phyloP scores from a whole-genome alignment of 2,888 invertebrate genomes.

The Spilarctia lutea region DNA sequence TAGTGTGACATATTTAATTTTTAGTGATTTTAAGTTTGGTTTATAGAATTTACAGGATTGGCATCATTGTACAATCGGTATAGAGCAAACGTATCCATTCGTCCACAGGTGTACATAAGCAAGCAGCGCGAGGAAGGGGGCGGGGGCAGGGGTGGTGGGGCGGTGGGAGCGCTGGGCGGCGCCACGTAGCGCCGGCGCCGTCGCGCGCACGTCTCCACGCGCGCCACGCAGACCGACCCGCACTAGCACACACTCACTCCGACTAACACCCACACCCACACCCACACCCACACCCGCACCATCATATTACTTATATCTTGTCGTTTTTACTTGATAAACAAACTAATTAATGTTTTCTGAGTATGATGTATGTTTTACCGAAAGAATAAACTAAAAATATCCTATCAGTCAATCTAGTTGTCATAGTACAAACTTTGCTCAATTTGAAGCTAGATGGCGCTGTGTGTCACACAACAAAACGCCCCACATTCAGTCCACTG shows the following conservation, averaged over 20 bases:
- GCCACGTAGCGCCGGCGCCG: constrained; percentile 72
- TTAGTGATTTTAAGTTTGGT: no score
- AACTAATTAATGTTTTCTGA: neutral
- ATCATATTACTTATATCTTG: neutral
- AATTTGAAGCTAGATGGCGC: no score
- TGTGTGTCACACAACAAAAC: no score
- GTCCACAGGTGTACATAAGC: constrained; percentile 78
- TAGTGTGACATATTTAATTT: no score
- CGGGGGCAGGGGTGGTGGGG: constrained; percentile 33
- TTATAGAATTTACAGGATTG: no score
- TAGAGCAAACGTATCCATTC: no score
- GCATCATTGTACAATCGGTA: no score
- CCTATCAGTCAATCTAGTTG: no score
- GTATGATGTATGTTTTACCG: no score
- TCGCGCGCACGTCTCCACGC: constrained; percentile 64
- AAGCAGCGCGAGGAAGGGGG: constrained; percentile 77
- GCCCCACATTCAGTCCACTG: no score
- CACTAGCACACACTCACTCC: neutral
- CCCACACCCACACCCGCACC: neutral
- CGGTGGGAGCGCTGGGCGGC: constrained; percentile 34
- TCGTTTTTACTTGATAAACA: neutral
- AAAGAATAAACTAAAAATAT: no score
- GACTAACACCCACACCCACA: neutral
- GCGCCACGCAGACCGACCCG: constrained; percentile 76
- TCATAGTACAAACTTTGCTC: no score